phyloP scores from a whole-genome alignment of 2,797 vertebrate species.

The Platalea minor region DNA sequence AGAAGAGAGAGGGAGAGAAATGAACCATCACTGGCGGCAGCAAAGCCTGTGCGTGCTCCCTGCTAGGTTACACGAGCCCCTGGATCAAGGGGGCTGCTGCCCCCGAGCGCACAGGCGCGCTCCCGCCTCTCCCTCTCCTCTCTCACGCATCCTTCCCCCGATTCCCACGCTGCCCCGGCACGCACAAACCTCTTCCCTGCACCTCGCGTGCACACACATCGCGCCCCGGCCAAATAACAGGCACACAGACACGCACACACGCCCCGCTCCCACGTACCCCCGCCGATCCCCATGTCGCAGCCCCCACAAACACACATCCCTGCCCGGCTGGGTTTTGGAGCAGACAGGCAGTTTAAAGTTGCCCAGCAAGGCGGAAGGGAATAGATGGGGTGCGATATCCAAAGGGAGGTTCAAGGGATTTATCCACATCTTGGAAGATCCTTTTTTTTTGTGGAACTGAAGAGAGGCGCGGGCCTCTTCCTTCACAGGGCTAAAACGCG shows the following conservation, averaged over 20 bases:
- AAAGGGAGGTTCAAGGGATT: background rate
- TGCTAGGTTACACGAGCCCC: background rate
- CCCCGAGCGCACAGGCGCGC: rapidly evolving
- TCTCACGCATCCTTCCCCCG: background rate
- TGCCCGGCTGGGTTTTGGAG: background rate
- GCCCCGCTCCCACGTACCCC: background rate
- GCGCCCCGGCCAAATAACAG: background rate
- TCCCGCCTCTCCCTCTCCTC: background rate
- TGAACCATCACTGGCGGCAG: slow-evolving; percentile 11
- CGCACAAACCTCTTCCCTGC: background rate
- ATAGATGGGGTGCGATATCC: background rate
- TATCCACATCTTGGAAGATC: background rate
- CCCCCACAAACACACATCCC: background rate
- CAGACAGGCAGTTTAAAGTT: background rate
- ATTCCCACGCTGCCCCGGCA: background rate
- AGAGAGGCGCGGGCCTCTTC: background rate
- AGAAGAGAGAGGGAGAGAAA: slow-evolving; percentile 34
- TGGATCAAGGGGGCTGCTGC: background rate
- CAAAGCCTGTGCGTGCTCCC: background rate
- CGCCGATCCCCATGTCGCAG: background rate
- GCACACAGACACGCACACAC: background rate
- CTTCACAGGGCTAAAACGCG: background rate
- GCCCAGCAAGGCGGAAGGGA: background rate
- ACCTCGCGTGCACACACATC: background rate
- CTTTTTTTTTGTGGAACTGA: background rate